Evolutionary conservation across 2,888 invertebrate genomes (phyloP), one percentile per base, ranked within the genome.

Genomic region (Mesorhabditis belari): DNA sequence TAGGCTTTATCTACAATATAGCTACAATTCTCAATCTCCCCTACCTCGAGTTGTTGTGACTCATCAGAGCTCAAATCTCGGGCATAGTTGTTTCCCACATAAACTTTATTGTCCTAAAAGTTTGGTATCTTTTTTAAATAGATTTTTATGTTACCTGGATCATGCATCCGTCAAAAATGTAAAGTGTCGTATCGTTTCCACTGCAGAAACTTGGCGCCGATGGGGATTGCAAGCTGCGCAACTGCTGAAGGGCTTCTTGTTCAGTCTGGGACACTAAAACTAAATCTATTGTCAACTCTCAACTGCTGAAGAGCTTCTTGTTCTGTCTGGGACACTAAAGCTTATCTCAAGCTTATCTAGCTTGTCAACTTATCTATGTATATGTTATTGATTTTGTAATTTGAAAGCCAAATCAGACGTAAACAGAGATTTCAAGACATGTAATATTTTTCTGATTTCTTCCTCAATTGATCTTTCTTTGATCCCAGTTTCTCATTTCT

Each of bases 161-260:
- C 35, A 54, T 63, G 60, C 60, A 65, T 21, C 68, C 68, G 55
- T 68, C 70, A 49, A 70, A 70, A 60, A 70, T 70, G 62, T 70
- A 70, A 56, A 71, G 70, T n/a, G 70, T 70, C n/a, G 71, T 71
- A 49, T 58, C 64, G 49, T 70, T 60, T 51, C 59, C 69, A 21
- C 53, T 56, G 60, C 71, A 71, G 70, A 71, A 71, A 19, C 58
- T 57, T 21, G 71, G 71, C 59, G 50, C 49, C 24, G n/a, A 27
- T 17, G 44, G 44, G 44, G n/a, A 17, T 35, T 9, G 12, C 44
- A 35, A 35, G 44, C n/a, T 35, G n/a, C 44, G 44, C 12, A 35
- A n/a, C 44, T 35, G 44, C n/a, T 35, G 44, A n/a, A 35, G 44
- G 44, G 44, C 44, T 35, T 9, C 12, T n/a, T 35, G 44, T n/a